Evolutionary conservation across 2,888 invertebrate genomes (phyloP).

Genomic region (Amblyjoppa fuscipennis): DNA sequence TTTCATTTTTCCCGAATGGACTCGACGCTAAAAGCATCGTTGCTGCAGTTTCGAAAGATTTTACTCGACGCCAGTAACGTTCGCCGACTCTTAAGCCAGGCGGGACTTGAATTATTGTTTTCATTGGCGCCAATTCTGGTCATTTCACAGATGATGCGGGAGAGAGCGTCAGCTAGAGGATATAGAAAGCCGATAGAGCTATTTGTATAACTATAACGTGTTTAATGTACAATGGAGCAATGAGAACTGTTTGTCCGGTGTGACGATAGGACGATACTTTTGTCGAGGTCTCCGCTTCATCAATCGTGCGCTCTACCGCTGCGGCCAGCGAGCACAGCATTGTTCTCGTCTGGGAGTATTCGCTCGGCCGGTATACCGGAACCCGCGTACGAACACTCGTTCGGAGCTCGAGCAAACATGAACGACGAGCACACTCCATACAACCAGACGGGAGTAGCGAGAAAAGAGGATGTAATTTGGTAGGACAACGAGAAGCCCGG

Average conservation of each 20-base stretch:
- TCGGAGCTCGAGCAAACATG: constrained; percentile 18
- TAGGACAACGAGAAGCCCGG: constrained; percentile 28
- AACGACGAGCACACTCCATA: neutral
- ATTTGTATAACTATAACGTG: constrained; percentile 11
- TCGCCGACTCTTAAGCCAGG: neutral
- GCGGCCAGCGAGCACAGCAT: constrained; percentile 39
- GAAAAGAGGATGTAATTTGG: constrained; percentile 17
- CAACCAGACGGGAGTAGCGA: neutral
- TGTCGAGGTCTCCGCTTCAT: constrained; percentile 49
- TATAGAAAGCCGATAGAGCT: constrained; percentile 2
- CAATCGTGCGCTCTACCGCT: constrained; percentile 43
- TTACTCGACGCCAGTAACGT: neutral
- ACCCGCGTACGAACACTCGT: constrained; percentile 9
- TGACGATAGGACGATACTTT: constrained; percentile 55
- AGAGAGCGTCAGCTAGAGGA: neutral
- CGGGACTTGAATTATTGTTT: constrained; percentile 22
- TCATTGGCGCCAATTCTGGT: constrained; percentile 23
- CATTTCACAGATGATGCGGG: neutral
- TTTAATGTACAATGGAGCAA: neutral
- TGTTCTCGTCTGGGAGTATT: constrained; percentile 48
- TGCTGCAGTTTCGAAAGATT: constrained; percentile 1
- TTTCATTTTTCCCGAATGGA: neutral
- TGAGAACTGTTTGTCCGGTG: constrained; percentile 51
- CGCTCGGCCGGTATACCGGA: constrained; percentile 10
- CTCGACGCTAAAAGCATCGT: neutral